Percentiles rank a stretch among this genome's conserved stretches.
Conservation (phyloP, 2,797 vertebrate genomes). For the Danionella dracula region DNA sequence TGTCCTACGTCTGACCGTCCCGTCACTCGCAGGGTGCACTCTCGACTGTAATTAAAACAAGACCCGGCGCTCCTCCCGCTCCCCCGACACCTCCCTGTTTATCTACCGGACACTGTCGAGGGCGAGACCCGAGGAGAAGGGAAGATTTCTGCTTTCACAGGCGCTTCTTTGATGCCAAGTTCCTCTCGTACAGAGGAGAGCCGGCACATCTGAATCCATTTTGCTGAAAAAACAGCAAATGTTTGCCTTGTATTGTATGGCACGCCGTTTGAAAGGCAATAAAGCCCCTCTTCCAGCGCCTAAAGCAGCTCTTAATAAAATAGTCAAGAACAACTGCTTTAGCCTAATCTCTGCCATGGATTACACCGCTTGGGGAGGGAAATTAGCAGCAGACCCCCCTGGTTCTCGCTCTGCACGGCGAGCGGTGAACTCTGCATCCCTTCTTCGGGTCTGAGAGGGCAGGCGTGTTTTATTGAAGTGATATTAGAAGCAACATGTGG, state of each 20-base stretch:
- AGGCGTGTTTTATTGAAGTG: constrained; percentile 52
- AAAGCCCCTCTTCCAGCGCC: constrained; percentile 76
- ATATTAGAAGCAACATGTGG: constrained; percentile 64
- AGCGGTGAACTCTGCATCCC: constrained; percentile 53
- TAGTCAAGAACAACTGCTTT: constrained; percentile 78
- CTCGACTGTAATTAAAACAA: constrained; percentile 57
- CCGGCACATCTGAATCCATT: constrained; percentile 75
- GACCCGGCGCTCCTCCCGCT: constrained; percentile 45
- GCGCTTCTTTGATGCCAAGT: constrained; percentile 68
- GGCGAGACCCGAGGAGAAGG: constrained; percentile 55
- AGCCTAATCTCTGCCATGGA: constrained; percentile 77
- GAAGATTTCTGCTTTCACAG: constrained; percentile 60
- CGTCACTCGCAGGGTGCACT: constrained; percentile 36
- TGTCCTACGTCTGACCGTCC: too few species aligned
- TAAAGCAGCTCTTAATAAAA: constrained; percentile 79
- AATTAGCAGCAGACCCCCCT: constrained; percentile 71
- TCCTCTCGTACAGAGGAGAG: constrained; percentile 48
- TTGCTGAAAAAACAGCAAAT: constrained; percentile 82
- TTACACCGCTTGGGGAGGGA: constrained; percentile 71
- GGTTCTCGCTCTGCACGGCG: constrained; percentile 41
- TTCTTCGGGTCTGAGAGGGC: constrained; percentile 32
- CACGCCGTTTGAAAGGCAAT: constrained; percentile 75
- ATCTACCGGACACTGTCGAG: constrained; percentile 53
- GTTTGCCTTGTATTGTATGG: constrained; percentile 84
- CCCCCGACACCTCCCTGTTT: constrained; percentile 64